Evolutionary conservation across 2,113 vertebrate genomes (phyloP).

Genomic region (Sturnus vulgaris): DNA sequence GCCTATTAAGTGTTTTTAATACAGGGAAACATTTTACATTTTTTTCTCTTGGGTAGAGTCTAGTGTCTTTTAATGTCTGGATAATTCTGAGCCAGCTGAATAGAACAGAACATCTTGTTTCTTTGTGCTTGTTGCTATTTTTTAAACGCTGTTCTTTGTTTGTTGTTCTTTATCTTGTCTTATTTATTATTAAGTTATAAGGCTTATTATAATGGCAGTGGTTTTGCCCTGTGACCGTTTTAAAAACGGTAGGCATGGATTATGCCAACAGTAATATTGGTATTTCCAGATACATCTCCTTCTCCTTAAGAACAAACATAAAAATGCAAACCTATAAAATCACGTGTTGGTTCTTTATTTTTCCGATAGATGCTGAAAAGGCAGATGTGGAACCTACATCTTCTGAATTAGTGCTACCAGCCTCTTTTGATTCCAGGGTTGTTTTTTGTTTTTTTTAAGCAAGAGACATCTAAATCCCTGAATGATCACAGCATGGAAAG

Average conservation of each 20-base stretch:
- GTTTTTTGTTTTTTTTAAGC: not conserved
- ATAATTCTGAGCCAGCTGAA: conserved; percentile 2
- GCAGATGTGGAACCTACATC: not conserved
- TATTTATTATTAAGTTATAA: not conserved
- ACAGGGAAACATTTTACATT: not conserved
- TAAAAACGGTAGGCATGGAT: not conserved
- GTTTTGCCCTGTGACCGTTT: not conserved
- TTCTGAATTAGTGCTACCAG: not conserved
- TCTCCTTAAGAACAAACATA: not conserved
- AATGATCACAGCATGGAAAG: not conserved
- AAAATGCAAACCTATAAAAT: not conserved
- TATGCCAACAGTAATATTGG: not conserved
- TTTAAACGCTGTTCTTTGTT: not conserved
- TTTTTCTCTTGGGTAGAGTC: not conserved
- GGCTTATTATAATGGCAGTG: not conserved
- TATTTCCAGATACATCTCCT: not conserved
- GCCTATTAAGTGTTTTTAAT: not conserved
- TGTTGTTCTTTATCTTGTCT: not conserved
- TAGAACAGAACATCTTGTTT: not conserved
- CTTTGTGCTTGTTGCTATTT: not conserved
- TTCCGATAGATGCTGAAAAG: not conserved
- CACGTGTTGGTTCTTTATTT: not conserved
- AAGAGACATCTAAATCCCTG: not conserved
- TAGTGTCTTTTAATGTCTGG: not conserved
- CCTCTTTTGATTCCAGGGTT: not conserved